Evolutionary conservation across 2,113 vertebrate genomes (phyloP).

Genomic region (Onychostruthus taczanowskii): DNA sequence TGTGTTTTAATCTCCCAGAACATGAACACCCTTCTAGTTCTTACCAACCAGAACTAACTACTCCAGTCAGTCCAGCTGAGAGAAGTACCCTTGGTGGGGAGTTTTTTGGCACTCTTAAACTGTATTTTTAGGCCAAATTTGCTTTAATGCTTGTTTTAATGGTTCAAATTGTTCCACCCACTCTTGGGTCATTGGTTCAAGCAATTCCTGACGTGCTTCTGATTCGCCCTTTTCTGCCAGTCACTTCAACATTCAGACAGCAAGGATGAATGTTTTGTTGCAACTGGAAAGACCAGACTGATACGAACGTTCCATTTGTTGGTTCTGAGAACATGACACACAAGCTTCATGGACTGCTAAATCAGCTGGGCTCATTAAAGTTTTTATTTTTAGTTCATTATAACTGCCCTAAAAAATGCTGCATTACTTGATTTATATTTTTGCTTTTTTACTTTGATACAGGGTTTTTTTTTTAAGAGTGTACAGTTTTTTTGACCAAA

Average conservation of each 20-base stretch:
- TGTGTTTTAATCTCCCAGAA: conserved; percentile 20
- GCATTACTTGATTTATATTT: conserved; percentile 58
- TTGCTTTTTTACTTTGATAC: conserved; percentile 27
- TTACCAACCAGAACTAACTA: not conserved
- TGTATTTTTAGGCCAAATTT: not conserved
- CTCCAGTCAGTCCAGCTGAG: not conserved
- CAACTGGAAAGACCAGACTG: conserved; percentile 38
- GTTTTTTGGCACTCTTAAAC: not conserved
- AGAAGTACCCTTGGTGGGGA: not conserved
- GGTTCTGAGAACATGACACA: conserved; percentile 17
- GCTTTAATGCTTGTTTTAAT: not conserved
- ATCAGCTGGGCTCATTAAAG: conserved; percentile 33
- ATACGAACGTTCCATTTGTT: not conserved
- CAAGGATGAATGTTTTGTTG: not conserved
- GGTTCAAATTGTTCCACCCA: not conserved
- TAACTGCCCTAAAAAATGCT: conserved; percentile 67
- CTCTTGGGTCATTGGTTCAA: not conserved
- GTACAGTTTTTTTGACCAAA: conserved; percentile 29
- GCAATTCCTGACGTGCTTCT: not conserved
- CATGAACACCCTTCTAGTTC: not conserved
- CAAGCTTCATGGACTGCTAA: not conserved
- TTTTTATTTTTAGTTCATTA: conserved; percentile 28
- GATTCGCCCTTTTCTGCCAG: not conserved
- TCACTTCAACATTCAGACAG: not conserved
- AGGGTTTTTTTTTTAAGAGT: not conserved